Percentiles rank a stretch among this genome's conserved stretches.
Evolutionary conservation across 2,888 invertebrate genomes (phyloP).

Genomic region (Temnothorax rugatulus): DNA sequence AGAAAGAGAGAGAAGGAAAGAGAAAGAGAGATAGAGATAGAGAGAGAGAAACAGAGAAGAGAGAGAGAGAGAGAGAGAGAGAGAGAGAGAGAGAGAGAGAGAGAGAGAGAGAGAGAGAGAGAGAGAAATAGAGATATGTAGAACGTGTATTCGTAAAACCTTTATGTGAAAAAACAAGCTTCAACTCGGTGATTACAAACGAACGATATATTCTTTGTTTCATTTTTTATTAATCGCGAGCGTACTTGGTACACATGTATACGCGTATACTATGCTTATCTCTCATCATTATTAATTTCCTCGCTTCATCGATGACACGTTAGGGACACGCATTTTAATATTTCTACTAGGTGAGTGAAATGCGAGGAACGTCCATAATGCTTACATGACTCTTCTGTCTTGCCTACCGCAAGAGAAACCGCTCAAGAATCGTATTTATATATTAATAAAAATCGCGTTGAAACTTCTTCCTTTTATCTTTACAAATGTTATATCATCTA

Average conservation of each 20-base stretch:
- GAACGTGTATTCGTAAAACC: conserved; percentile 69
- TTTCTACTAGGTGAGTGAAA: conserved; percentile 57
- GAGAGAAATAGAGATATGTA: conserved; percentile 67
- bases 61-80: conserved; percentile 37
- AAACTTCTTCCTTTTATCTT: conserved; percentile 75
- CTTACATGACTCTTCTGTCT: conserved; percentile 40
- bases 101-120: conserved; percentile 16
- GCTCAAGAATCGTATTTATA: conserved; percentile 63
- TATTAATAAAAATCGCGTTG: conserved; percentile 83
- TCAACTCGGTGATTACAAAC: conserved; percentile 54
- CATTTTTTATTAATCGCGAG: conserved; percentile 47
- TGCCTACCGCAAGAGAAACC: conserved; percentile 50
- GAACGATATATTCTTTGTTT: conserved; percentile 49
- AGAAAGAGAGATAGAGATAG: conserved; percentile 57
- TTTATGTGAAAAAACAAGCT: conserved; percentile 68
- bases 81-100: conserved; percentile 62
- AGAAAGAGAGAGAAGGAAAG: neutral
- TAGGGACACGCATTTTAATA: conserved; percentile 44
- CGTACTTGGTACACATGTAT: conserved; percentile 45
- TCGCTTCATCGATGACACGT: conserved; percentile 57
- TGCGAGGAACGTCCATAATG: conserved; percentile 53
- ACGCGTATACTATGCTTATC: conserved; percentile 35
- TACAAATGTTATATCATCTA: conserved; percentile 80
- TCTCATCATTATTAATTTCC: conserved; percentile 37
- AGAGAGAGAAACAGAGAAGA: conserved; percentile 2